phyloP scores from a whole-genome alignment of 1,140 invertebrate genomes.

The Penaeus chinensis region DNA sequence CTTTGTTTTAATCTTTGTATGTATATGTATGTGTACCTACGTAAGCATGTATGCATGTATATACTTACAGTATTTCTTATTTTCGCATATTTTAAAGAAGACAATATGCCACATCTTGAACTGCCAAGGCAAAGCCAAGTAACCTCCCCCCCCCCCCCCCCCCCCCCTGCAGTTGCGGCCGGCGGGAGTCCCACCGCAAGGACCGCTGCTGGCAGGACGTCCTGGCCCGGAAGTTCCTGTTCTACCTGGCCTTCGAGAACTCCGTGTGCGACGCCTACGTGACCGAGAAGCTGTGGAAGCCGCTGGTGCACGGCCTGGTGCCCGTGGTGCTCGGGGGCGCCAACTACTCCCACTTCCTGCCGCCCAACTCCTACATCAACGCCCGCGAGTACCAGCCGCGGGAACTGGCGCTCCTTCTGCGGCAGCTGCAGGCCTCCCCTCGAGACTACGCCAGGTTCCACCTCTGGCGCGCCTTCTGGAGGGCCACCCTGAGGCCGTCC shows the following conservation, averaged over 20 bases:
- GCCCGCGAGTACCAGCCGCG: slow-evolving; percentile 71
- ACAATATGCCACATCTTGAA: background rate
- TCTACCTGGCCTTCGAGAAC: slow-evolving; percentile 63
- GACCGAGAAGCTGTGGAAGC: slow-evolving; percentile 57
- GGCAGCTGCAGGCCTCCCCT: slow-evolving; percentile 67
- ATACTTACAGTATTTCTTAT: no score
- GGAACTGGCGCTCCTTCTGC: slow-evolving; percentile 72
- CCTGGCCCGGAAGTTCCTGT: slow-evolving; percentile 46
- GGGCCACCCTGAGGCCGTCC: slow-evolving; percentile 33
- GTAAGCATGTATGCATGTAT: no score
- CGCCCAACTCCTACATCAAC: slow-evolving; percentile 77
- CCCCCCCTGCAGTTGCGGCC: slow-evolving; percentile 24
- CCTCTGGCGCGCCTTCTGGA: slow-evolving; percentile 45
- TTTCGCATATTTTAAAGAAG: slow-evolving; percentile 5
- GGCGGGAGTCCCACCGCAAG: slow-evolving; percentile 30
- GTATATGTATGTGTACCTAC: no score
- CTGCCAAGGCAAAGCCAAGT: background rate
- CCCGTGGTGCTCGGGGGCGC: slow-evolving; percentile 78
- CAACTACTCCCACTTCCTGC: slow-evolving; percentile 73
- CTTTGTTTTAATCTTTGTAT: no score
- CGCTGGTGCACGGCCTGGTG: slow-evolving; percentile 69
- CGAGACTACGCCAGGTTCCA: slow-evolving; percentile 32
- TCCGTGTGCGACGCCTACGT: slow-evolving; percentile 55
- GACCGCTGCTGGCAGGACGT: slow-evolving; percentile 64
- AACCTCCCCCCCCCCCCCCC: background rate